These are phyloP conservation scores for Varanus komodoensis DNA, from an alignment of 2,113 vertebrate species.

Conservation along the genomic window DNA sequence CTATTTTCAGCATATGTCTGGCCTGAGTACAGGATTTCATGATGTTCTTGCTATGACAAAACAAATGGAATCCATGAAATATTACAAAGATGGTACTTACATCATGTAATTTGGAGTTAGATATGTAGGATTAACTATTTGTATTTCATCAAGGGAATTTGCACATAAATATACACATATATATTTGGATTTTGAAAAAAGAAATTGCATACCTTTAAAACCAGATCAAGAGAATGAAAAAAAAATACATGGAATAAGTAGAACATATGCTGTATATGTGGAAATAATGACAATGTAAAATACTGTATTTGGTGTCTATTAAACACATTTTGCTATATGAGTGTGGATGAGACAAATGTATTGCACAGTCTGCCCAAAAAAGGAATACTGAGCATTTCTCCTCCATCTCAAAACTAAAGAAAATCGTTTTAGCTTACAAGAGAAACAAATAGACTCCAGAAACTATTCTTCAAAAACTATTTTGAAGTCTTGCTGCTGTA, in stretches of 20 bases:
- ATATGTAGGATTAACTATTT: slow-evolving; percentile 43
- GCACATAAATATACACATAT: slow-evolving; percentile 73
- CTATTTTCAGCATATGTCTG: slow-evolving; percentile 99
- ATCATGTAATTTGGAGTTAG: slow-evolving; percentile 85
- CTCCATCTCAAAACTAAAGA: neutral
- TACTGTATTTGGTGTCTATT: slow-evolving; percentile 57
- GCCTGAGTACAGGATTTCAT: slow-evolving; percentile 94
- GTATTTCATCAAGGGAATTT: slow-evolving; percentile 61
- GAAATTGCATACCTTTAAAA: slow-evolving; percentile 57
- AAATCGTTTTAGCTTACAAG: slow-evolving; percentile 42
- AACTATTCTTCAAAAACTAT: slow-evolving; percentile 33
- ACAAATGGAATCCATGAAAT: slow-evolving; percentile 94
- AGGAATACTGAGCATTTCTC: slow-evolving; percentile 35
- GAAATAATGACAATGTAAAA: slow-evolving; percentile 56
- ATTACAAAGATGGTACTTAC: slow-evolving; percentile 92
- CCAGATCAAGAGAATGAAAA: slow-evolving; percentile 72
- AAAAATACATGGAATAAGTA: slow-evolving; percentile 51
- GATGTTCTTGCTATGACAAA: slow-evolving; percentile 95
- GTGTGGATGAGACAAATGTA: slow-evolving; percentile 44
- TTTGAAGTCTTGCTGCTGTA: slow-evolving; percentile 49
- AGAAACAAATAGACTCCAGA: slow-evolving; percentile 53
- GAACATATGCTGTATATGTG: slow-evolving; percentile 67
- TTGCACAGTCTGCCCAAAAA: slow-evolving; percentile 45
- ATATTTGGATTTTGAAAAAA: slow-evolving; percentile 68
- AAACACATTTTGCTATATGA: slow-evolving; percentile 64